Evolutionary conservation across 2,797 vertebrate species (phyloP), one percentile per base, ranked within the genome.

Genomic region (Cossypha heuglini): DNA sequence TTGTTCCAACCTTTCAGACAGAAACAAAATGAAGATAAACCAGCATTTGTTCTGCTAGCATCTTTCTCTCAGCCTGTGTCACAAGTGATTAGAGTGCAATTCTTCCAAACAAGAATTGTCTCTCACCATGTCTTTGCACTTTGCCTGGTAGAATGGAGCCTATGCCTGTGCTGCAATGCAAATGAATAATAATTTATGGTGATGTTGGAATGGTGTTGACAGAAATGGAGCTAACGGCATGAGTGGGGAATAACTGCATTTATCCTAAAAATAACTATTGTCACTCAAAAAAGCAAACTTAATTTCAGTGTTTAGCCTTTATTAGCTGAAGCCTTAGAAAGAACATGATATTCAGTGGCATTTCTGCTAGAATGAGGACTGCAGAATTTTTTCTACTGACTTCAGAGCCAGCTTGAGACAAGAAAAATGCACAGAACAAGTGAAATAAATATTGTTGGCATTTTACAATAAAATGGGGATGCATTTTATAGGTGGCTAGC

Each of bases 401-500:
- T 93, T 89, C 81, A 63, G 62, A 94, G 45, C 10, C 46, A 63
- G 43, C 26, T 46, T 66, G 35, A 84, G 26, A 35, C 33, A 63
- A 63, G 43, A 73, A 71, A 86, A 77, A 16, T 52, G 31, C 55
- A 55, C 43, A 43, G 51, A 92, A 89, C 64, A 93, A 88, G 59
- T 90, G 89, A 91, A 91, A 95, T 80, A 88, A 94, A 93, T 93
- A 95, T 86, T 83, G 37, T 35, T 86, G 89, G 58, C 78, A 81
- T 91, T 91, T 91, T 80, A 88, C 82, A 91, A 61, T 91, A 94
- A 88, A 93, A 88, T 69, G 46, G 16, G 35, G 78, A 62, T 86
- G 79, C 85, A 54, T 94, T 95, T 96, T 95, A 96, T 94, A 88
- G 92, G 51, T 79, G 79, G 82, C 91, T 95, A 90, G 88, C 85